Evolutionary conservation across 2,888 invertebrate genomes (phyloP).

Genomic region (Cepaea hortensis): DNA sequence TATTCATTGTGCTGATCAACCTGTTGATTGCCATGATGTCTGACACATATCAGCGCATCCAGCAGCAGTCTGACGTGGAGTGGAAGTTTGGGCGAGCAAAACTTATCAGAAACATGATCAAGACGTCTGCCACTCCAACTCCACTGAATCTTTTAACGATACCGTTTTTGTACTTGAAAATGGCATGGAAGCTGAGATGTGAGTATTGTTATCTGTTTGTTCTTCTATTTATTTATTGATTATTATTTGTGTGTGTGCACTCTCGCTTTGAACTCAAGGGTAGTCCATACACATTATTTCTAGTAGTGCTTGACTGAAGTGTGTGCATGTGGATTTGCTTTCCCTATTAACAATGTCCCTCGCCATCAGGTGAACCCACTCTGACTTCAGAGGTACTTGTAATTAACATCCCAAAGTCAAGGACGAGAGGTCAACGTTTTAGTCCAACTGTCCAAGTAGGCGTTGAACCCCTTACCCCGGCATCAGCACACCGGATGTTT

Average conservation of each 20-base stretch:
- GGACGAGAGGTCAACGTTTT: too few species aligned
- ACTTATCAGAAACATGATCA: slow-evolving; percentile 98
- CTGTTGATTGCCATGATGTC: slow-evolving; percentile 99
- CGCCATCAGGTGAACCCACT: too few species aligned
- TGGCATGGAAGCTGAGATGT: slow-evolving; percentile 71
- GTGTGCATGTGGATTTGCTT: too few species aligned
- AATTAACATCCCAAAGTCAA: neutral
- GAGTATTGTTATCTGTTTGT: slow-evolving; percentile 32
- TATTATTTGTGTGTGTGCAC: too few species aligned
- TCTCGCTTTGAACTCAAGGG: too few species aligned
- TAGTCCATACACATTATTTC: too few species aligned
- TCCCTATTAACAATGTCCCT: too few species aligned
- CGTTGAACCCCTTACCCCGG: too few species aligned
- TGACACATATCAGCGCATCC: slow-evolving; percentile 98
- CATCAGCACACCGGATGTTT: too few species aligned
- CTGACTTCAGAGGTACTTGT: too few species aligned
- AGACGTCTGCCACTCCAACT: slow-evolving; percentile 96
- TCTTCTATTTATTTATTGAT: neutral
- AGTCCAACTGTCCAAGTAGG: too few species aligned
- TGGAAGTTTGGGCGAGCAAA: slow-evolving; percentile 99
- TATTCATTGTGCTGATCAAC: slow-evolving; percentile 97
- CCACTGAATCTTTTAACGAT: slow-evolving; percentile 96
- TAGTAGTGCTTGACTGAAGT: too few species aligned
- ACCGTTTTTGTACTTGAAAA: slow-evolving; percentile 73
- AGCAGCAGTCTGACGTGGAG: slow-evolving; percentile 99